Evolutionary conservation across 1,140 invertebrate species (phyloP), one percentile per base, ranked within the genome.

Genomic region (Cydia strobilella): DNA sequence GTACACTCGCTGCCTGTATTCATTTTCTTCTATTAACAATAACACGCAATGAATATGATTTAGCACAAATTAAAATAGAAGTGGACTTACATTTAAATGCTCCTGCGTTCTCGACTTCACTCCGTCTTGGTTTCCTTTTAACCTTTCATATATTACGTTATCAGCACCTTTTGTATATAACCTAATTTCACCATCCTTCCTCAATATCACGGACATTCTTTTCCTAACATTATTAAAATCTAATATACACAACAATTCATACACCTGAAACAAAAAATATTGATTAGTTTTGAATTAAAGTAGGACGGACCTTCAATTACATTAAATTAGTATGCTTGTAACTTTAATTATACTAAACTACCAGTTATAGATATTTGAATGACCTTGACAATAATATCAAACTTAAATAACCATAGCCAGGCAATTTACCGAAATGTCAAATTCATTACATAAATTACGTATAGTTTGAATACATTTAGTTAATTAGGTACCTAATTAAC

Each of bases 151-250:
- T 89, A 99, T 98, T 77, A 99, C 97, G 92, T 98, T 99, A 94
- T 99, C 99, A 69, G 99, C 99, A 79, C 99, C 98, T 95, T 99
- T 99, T 91, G 98, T 99, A 90, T 98, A 99, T 77, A 99, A 94
- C 85, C 96, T 95, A 80, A 99, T 95, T 86, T 97, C 95, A 48
- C 97, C 97, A 85, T 99, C 96, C 83, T 95, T 96, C 86, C 96
- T 95, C 79, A 99, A 94, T 87, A 99, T 98, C 72, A 99, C 99
- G 72, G 99, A 99, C 99, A 99, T 99, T 92, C 99, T 94, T 94
- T 99, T 99, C 76, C 99, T 94, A 79, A 99, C 97, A 94, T 99
- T 99, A 94, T 99, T 99, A 91, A 99, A 99, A 94, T 99, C 99
- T 76, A 99, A 94, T 90, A 99, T 99, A 92, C 98, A 98, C 63